Evolutionary conservation across 2,113 vertebrate species (phyloP).

Genomic region (Pyxicephalus adspersus): DNA sequence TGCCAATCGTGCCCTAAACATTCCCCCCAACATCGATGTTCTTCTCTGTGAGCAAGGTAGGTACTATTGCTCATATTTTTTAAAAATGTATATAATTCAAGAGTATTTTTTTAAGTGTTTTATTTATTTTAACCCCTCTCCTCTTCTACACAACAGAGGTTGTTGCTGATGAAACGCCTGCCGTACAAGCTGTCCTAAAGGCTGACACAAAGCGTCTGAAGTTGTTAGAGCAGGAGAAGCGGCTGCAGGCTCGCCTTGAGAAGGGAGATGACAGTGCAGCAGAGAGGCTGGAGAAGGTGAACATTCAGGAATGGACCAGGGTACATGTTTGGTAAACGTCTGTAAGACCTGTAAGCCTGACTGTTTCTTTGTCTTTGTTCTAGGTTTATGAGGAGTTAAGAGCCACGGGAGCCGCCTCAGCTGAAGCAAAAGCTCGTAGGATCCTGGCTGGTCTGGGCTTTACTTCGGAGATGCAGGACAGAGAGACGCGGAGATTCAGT

Average conservation of each 20-base stretch:
- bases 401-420: slow-evolving; percentile 83
- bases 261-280: slow-evolving; percentile 81
- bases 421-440: slow-evolving; percentile 86
- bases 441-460: slow-evolving; percentile 90
- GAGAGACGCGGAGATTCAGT: slow-evolving; percentile 89
- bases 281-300: slow-evolving; percentile 84
- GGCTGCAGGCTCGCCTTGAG: slow-evolving; percentile 80
- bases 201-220: slow-evolving; percentile 85
- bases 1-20: slow-evolving; percentile 86
- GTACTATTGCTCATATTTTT: background rate
- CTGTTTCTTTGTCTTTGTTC: slow-evolving; percentile 9
- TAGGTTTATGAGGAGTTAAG: slow-evolving; percentile 90
- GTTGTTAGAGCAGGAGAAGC: slow-evolving; percentile 85
- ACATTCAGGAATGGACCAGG: background rate
- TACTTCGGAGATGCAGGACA: slow-evolving; percentile 90
- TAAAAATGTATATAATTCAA: too few relatives aligned
- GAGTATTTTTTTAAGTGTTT: background rate
- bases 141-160: slow-evolving; percentile 75
- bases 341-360: background rate
- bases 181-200: slow-evolving; percentile 87
- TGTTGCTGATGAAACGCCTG: slow-evolving; percentile 86
- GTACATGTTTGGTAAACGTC: background rate
- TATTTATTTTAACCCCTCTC: background rate
- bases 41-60: slow-evolving; percentile 92
- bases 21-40: slow-evolving; percentile 91